These are phyloP conservation scores for Pemphredon lugubris DNA, from an alignment of 2,888 invertebrate genomes.

Conservation along the genomic window DNA sequence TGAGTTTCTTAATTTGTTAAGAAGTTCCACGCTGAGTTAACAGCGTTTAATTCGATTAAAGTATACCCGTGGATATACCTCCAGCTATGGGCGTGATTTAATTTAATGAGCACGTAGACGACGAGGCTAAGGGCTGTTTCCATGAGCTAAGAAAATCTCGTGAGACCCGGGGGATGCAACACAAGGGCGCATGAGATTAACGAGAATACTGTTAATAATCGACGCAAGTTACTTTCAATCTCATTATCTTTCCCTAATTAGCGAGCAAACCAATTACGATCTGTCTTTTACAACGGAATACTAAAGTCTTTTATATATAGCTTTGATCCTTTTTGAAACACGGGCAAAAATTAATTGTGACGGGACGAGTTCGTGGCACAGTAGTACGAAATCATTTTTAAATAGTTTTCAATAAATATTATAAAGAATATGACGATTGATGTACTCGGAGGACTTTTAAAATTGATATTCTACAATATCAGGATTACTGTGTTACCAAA, in stretches of 20 bases:
- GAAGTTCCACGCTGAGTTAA: slow-evolving; percentile 53
- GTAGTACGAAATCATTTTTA: too few relatives aligned
- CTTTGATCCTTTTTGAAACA: too few relatives aligned
- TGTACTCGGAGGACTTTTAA: too few relatives aligned
- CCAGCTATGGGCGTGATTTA: slow-evolving; percentile 52
- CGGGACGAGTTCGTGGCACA: too few relatives aligned
- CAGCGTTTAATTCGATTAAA: slow-evolving; percentile 50
- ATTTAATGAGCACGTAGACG: slow-evolving; percentile 52
- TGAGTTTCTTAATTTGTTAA: slow-evolving; percentile 52
- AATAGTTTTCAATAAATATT: too few relatives aligned
- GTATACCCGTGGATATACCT: slow-evolving; percentile 36
- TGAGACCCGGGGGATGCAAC: not conserved
- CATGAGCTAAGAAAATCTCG: slow-evolving; percentile 11
- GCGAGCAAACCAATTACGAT: too few relatives aligned
- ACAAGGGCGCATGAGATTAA: slow-evolving; percentile 3
- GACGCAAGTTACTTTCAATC: slow-evolving; percentile 22
- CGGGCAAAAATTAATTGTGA: too few relatives aligned
- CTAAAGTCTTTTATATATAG: too few relatives aligned
- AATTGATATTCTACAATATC: too few relatives aligned
- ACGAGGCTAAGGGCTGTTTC: slow-evolving; percentile 22
- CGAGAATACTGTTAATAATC: slow-evolving; percentile 29
- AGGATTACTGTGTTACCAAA: too few relatives aligned
- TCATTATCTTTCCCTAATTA: not conserved
- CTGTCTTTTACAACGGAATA: too few relatives aligned
- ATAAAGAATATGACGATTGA: too few relatives aligned